Evolutionary conservation across 2,797 vertebrate genomes (phyloP).

Genomic region (Pangasius djambal): DNA sequence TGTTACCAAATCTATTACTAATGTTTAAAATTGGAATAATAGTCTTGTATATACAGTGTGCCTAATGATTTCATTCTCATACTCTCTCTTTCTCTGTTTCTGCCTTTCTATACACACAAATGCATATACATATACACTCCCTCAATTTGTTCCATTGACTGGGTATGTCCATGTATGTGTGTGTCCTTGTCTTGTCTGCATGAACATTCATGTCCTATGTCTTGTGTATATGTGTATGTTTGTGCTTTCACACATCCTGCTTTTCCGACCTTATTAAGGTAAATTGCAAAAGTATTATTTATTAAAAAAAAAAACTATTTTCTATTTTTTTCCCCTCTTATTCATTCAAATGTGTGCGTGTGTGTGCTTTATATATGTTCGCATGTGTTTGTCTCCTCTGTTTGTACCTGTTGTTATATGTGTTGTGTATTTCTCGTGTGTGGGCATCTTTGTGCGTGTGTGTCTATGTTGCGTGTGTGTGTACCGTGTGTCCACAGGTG

Average conservation of each 20-base stretch:
- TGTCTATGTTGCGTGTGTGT: conserved; percentile 46
- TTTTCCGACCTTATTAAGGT: conserved; percentile 23
- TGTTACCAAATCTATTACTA: not conserved
- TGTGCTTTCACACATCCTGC: conserved; percentile 4
- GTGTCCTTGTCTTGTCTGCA: conserved; percentile 38
- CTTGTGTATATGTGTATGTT: conserved; percentile 29
- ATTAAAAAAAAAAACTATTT: not conserved
- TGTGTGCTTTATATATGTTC: conserved; percentile 32
- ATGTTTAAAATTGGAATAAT: conserved; percentile 15
- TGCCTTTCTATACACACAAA: conserved; percentile 59
- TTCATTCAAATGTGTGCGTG: conserved; percentile 25
- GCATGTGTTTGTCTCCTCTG: conserved; percentile 43
- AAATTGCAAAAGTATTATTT: conserved; percentile 19
- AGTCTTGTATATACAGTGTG: conserved; percentile 21
- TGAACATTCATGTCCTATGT: conserved; percentile 33
- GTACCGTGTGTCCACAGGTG: conserved; percentile 74
- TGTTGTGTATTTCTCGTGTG: conserved; percentile 40
- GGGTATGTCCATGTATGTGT: conserved; percentile 68
- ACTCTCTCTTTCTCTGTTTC: conserved; percentile 51
- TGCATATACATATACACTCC: conserved; percentile 58
- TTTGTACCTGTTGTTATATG: conserved; percentile 44
- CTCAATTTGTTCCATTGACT: conserved; percentile 66
- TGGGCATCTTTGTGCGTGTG: conserved; percentile 30
- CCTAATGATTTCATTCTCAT: conserved; percentile 58
- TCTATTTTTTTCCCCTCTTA: too few relatives aligned